These are phyloP conservation scores for Gambusia affinis DNA, from an alignment of 2,113 vertebrate species.

Conservation along the genomic window DNA sequence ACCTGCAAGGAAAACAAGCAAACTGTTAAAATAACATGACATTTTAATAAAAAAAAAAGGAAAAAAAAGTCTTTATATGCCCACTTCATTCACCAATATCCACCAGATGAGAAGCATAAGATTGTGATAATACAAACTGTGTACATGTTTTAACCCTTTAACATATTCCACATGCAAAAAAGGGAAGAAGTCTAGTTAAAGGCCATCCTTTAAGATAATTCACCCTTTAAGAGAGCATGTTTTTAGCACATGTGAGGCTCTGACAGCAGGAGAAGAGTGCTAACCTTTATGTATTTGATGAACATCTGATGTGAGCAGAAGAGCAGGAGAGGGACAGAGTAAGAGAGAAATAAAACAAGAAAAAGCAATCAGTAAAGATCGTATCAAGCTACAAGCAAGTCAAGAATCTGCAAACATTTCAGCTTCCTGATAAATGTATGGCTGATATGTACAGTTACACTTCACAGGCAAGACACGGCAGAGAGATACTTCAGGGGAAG, in stretches of 20 bases:
- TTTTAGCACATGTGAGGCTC: conserved; percentile 70
- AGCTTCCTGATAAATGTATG: conserved; percentile 6
- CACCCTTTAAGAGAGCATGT: background rate
- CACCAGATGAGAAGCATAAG: conserved; percentile 24
- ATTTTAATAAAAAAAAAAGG: background rate
- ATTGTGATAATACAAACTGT: background rate
- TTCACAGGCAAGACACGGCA: conserved; percentile 23
- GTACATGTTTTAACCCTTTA: conserved; percentile 10
- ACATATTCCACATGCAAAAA: conserved; percentile 80
- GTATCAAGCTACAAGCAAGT: conserved; percentile 87
- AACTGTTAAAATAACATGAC: conserved; percentile 1
- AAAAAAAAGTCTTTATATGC: background rate
- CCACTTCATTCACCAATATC: conserved; percentile 24
- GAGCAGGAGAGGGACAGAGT: conserved; percentile 79
- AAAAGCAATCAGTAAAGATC: conserved; percentile 86
- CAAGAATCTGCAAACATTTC: conserved; percentile 59
- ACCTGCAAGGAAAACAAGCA: conserved; percentile 80
- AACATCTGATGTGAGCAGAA: conserved; percentile 98
- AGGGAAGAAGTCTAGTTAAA: conserved; percentile 45
- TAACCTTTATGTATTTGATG: conserved; percentile 99
- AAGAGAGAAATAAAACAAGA: conserved; percentile 82
- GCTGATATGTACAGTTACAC: conserved; percentile 6
- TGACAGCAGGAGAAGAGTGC: conserved; percentile 85
- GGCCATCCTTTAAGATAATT: conserved; percentile 50
- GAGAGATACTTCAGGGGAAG: conserved; percentile 13